Conservation (phyloP, 2,113 vertebrate genomes). For the Myotis davidii region DNA sequence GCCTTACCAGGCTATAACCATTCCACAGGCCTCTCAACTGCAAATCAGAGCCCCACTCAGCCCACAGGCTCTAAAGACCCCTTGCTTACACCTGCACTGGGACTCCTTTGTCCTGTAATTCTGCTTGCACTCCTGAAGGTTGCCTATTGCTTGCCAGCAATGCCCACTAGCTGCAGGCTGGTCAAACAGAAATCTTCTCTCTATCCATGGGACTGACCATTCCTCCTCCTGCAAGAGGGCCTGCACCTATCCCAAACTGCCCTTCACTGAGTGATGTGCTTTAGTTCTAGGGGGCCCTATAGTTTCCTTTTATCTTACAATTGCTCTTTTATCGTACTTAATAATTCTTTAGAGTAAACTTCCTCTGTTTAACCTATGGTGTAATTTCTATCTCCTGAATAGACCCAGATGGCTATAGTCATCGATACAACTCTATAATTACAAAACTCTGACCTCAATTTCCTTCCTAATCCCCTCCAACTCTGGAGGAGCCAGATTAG, state of each 20-base stretch:
- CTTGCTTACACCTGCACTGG: fast-evolving
- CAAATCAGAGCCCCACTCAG: neutral
- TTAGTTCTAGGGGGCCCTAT: neutral
- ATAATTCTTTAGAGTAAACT: neutral
- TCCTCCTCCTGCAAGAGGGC: neutral
- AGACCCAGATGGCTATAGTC: neutral
- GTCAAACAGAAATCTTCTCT: neutral
- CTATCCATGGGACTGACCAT: neutral
- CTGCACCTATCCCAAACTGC: neutral
- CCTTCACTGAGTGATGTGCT: neutral
- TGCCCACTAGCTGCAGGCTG: neutral
- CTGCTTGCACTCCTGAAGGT: neutral
- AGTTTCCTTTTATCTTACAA: neutral
- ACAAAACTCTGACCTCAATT: neutral
- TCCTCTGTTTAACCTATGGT: neutral
- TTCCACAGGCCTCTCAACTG: neutral
- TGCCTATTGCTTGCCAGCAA: neutral
- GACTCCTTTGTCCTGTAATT: neutral
- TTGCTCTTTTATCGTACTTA: neutral
- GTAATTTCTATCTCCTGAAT: neutral
- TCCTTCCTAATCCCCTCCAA: neutral
- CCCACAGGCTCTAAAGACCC: neutral
- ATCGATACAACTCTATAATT: neutral
- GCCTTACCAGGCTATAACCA: neutral
- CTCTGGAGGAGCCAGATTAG: neutral